A percentile compares a stretch with the other conserved stretches of the same genome.
Evolutionary conservation across 1,140 invertebrate species (phyloP).

Genomic region (Drosophila grimshawi): DNA sequence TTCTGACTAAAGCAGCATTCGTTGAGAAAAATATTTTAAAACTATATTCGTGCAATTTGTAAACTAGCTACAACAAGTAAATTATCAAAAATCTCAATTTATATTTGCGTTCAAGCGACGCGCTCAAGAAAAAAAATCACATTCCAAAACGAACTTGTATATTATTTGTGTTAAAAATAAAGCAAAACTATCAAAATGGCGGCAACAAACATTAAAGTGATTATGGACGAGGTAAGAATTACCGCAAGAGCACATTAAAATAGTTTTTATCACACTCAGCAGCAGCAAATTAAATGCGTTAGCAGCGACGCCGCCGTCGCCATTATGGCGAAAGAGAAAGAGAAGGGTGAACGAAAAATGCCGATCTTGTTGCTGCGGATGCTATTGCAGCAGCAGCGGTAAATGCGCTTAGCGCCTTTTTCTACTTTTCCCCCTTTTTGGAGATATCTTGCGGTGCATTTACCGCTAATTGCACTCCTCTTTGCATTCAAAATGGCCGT

Average conservation of each 20-base stretch:
- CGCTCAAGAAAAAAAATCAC: slow-evolving; percentile 19
- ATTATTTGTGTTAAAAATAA: slow-evolving; percentile 36
- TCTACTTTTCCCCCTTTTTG: slow-evolving; percentile 3
- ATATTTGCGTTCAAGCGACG: slow-evolving; percentile 33
- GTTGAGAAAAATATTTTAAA: slow-evolving; percentile 40
- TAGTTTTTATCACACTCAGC: slow-evolving; percentile 1
- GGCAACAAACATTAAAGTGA: slow-evolving; percentile 64
- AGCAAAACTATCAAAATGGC: slow-evolving; percentile 54
- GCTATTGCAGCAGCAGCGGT: slow-evolving; percentile 23
- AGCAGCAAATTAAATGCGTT: slow-evolving; percentile 5
- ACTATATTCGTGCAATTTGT: slow-evolving; percentile 30
- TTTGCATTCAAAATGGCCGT: slow-evolving; percentile 61
- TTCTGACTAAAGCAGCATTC: slow-evolving; percentile 37
- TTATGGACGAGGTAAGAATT: slow-evolving; percentile 68
- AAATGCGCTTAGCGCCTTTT: slow-evolving; percentile 62
- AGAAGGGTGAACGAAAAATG: slow-evolving; percentile 52
- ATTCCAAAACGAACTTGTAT: slow-evolving; percentile 4
- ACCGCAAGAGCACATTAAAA: background rate
- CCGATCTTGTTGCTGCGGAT: slow-evolving; percentile 51
- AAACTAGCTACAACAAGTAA: slow-evolving; percentile 25
- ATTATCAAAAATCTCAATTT: slow-evolving; percentile 5
- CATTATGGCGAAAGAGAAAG: slow-evolving; percentile 55
- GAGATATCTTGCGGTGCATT: slow-evolving; percentile 39
- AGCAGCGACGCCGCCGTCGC: slow-evolving; percentile 47
- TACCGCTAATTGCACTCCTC: slow-evolving; percentile 46